Percentiles rank a stretch among this genome's conserved stretches.
Evolutionary conservation across 2,888 invertebrate species (phyloP).

Genomic region (Pseudanteris insignis): DNA sequence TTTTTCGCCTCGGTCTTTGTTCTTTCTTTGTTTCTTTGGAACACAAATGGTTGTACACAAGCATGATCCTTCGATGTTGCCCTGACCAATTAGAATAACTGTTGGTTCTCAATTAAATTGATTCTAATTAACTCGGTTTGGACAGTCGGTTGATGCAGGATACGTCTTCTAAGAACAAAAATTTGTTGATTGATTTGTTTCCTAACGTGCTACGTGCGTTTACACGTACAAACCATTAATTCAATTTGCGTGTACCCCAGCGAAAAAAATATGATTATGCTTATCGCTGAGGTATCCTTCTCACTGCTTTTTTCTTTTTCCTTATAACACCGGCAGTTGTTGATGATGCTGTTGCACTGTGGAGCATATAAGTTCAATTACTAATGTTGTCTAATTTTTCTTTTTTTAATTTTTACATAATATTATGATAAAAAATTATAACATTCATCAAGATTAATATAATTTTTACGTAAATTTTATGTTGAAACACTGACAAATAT

Average conservation of each 20-base stretch:
- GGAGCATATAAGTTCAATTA: too few species aligned
- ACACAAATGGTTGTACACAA: too few species aligned
- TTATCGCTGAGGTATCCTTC: slow-evolving; percentile 62
- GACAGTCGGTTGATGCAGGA: slow-evolving; percentile 40
- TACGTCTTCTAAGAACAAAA: slow-evolving; percentile 3
- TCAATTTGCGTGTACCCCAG: slow-evolving; percentile 7
- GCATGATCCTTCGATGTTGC: slow-evolving; percentile 46
- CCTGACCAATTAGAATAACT: too few species aligned
- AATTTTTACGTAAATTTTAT: too few species aligned
- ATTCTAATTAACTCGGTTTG: slow-evolving; percentile 54
- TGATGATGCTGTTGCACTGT: slow-evolving; percentile 29
- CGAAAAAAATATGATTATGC: background rate
- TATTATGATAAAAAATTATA: too few species aligned
- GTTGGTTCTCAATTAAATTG: slow-evolving; percentile 51
- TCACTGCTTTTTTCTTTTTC: slow-evolving; percentile 67
- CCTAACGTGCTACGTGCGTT: slow-evolving; percentile 26
- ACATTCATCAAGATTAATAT: too few species aligned
- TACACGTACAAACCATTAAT: slow-evolving; percentile 30
- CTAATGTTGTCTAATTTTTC: too few species aligned
- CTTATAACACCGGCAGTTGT: slow-evolving; percentile 53
- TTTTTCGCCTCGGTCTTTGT: background rate
- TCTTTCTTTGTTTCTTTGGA: slow-evolving; percentile 45
- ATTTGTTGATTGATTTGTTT: background rate
- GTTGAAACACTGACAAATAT: too few species aligned
- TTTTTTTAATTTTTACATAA: too few species aligned